Conservation (phyloP, 2,113 vertebrate genomes). For the Eleginops maclovinus region DNA sequence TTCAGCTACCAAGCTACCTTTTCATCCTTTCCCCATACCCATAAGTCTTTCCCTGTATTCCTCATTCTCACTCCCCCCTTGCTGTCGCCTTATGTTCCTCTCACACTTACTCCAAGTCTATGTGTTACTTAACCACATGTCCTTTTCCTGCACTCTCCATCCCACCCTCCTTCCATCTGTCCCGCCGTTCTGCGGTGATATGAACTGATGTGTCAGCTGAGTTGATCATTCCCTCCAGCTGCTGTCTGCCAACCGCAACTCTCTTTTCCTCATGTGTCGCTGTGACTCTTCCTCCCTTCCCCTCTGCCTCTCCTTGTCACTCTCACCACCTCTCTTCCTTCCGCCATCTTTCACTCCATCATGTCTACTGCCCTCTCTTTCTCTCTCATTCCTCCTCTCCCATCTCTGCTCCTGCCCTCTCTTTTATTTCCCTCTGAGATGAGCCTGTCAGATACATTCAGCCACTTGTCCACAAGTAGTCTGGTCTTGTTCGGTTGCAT, state of each 20-base stretch:
- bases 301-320: conserved; percentile 65
- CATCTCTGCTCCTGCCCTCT: conserved; percentile 52
- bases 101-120: conserved; percentile 40
- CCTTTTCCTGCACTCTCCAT: conserved; percentile 37
- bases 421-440: conserved; percentile 59
- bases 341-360: conserved; percentile 65
- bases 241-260: conserved; percentile 74
- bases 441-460: conserved; percentile 71
- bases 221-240: conserved; percentile 80
- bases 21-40: background rate
- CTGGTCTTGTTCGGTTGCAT: conserved; percentile 50
- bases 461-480: conserved; percentile 60
- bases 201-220: conserved; percentile 79
- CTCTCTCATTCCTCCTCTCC: conserved; percentile 35
- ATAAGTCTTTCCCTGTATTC: background rate
- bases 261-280: conserved; percentile 62
- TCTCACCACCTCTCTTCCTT: conserved; percentile 52
- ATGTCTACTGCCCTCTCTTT: conserved; percentile 44
- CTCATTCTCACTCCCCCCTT: conserved; percentile 26
- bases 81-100: conserved; percentile 29
- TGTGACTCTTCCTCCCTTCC: conserved; percentile 53
- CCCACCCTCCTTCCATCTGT: conserved; percentile 61
- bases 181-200: conserved; percentile 61
- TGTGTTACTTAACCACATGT: conserved; percentile 50
- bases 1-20: background rate